Base-by-base conservation (phyloP, 2,888 invertebrate genomes). In the Hyposoter dolosus region DNA sequence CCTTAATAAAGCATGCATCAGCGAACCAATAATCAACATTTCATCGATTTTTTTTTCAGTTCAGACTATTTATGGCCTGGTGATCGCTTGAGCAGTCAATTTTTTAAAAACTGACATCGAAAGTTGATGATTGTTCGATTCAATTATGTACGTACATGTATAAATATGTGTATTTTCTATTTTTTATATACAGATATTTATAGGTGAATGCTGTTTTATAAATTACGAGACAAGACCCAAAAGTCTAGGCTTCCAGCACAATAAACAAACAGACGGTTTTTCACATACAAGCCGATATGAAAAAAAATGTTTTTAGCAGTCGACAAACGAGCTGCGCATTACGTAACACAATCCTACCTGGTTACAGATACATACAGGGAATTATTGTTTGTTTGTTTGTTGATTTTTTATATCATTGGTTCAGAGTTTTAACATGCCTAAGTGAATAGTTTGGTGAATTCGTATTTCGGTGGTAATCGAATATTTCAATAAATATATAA, bases 371-470 rank as follows among this genome's bases (percentile, higher is more conserved):
- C 87, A 88, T 85, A 87, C 77, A 82, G 65, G 85, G 83, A 63
- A 86, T 80, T 45, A 50, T 76, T 60, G 35, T 80, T 74, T 68
- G 43, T 78, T 66, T 47, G 47, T 53, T 82, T 53, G 63, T 82
- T 47, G 47, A 68, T 60, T 65, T 68, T 66, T 60, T 82, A 76
- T 66, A 76, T 63, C 77, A 43, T 63, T 65, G 45, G 10, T 66
- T 53, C 53, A 82, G 80, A 28, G 19, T 28, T 47, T 83, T 77
- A 86, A 86, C 89, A 89, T 89, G 89, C 89, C 88, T 87, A 85
- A 84, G 84, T 85, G 50, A 76, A 84, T 87, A 19, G 82, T 68
- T 69, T 74, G 45, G 23, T 17, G 53, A 65, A 47, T 50, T 86
- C 19, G 53, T 63, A 40, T 63, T 43, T 76, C 43, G 7, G 50